Evolutionary conservation across 2,888 invertebrate genomes (phyloP), one percentile per base, ranked within the genome.

Genomic region (Hirudinaria manillensis): DNA sequence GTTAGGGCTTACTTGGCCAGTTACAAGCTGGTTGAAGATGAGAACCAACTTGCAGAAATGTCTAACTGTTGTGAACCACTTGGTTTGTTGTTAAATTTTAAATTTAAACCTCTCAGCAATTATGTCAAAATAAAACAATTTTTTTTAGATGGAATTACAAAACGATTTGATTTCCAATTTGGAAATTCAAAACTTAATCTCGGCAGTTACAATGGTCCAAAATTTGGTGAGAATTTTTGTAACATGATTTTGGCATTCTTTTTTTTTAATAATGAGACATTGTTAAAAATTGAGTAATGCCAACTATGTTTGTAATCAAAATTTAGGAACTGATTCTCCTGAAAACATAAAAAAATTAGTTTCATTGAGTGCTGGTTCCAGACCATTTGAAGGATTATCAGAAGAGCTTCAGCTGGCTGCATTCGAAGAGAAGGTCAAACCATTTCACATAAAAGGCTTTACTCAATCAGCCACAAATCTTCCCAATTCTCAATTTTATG

Each of bases 271-370:
- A 32, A 16, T n/a, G 36, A 21, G 4, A 19, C 34, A 36, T 68
- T 70, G 21, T 27, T 70, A 70, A 3, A 36, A 45, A 36, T 70
- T n/a, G 13, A 19, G n/a, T 51, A 0, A 36, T 27, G n/a, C 21
- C 0, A 27, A 51, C 24, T n/a, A 70, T 51, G 1, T n/a, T n/a
- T n/a, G n/a, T n/a, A n/a, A n/a, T n/a, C n/a, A n/a, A 45, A 24
- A 13, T 53, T 45, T 71, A 51, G 29, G 51, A n/a, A n/a, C 96
- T 61, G 95, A 95, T 61, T 96, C 96, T 24, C 98, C 98, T 29
- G 96, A 97, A 86, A 94, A 97, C 16, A 94, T 98, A 32, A 90
- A 94, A 81, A 99, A 98, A 86, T 89, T 99, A 84, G 87, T 98
- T 80, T 91, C 96, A 13, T 88, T 99, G 53, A 94, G 86, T 24